These are phyloP conservation scores for Aegypius monachus DNA, from an alignment of 2,113 vertebrate genomes.

Conservation along the genomic window DNA sequence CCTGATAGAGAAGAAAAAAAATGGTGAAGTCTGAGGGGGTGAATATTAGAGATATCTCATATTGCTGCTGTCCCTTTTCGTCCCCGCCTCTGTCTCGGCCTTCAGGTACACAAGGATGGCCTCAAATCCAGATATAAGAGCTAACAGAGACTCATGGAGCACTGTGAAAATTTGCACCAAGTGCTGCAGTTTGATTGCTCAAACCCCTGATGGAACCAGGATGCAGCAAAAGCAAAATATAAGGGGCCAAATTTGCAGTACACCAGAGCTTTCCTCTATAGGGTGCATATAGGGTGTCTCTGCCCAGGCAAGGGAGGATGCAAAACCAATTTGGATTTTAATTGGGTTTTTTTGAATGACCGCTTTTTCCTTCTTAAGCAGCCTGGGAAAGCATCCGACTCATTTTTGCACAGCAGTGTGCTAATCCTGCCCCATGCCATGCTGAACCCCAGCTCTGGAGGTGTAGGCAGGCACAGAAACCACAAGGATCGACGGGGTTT, in stretches of 20 bases:
- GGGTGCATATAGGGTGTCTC: no score
- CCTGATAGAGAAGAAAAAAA: no score
- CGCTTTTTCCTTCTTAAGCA: neutral
- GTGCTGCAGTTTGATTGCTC: neutral
- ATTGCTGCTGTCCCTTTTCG: fast-evolving
- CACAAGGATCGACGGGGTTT: fast-evolving
- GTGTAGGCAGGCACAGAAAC: neutral
- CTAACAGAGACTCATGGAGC: fast-evolving
- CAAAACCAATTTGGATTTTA: neutral
- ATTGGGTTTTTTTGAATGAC: fast-evolving
- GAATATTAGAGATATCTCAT: neutral
- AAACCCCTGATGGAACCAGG: fast-evolving
- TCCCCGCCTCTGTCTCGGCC: no score
- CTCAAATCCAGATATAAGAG: neutral
- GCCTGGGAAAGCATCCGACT: neutral
- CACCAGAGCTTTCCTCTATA: fast-evolving
- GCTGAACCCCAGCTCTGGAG: neutral
- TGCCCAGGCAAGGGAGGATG: neutral
- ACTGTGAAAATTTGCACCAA: neutral
- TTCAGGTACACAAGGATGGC: neutral
- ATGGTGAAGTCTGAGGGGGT: fast-evolving
- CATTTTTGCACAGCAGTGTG: neutral
- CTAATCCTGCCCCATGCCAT: neutral
- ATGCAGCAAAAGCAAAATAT: neutral
- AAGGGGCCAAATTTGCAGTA: neutral